Evolutionary conservation across 2,113 vertebrate genomes (phyloP).

Genomic region (Bucco capensis): DNA sequence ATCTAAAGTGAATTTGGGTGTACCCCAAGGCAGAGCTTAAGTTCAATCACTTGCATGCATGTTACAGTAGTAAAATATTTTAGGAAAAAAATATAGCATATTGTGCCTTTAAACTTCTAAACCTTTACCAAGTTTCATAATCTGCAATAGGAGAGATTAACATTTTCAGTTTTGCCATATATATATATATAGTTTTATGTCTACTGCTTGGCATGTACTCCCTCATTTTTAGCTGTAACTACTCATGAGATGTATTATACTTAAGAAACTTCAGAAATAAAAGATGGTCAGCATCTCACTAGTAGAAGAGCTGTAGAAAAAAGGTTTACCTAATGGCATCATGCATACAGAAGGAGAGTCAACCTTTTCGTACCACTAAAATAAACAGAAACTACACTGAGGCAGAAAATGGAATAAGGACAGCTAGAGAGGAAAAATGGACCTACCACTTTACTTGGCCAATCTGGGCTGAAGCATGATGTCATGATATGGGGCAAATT

Average conservation of each 20-base stretch:
- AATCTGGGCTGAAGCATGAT: rapidly evolving
- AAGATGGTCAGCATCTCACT: neutral
- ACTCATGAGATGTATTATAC: neutral
- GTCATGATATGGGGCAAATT: neutral
- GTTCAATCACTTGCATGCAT: neutral
- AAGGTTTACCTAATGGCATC: neutral
- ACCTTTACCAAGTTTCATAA: neutral
- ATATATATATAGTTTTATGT: neutral
- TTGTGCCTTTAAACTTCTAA: neutral
- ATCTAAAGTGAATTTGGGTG: neutral
- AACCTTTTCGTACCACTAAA: neutral
- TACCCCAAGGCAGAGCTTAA: neutral
- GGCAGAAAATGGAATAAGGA: neutral
- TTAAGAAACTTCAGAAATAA: neutral
- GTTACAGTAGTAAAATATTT: neutral
- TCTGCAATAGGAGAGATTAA: neutral
- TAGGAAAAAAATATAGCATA: neutral
- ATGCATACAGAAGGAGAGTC: neutral
- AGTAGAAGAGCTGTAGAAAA: neutral
- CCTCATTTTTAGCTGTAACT: neutral
- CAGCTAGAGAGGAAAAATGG: neutral
- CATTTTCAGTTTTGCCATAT: neutral
- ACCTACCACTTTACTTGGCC: neutral
- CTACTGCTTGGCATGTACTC: neutral
- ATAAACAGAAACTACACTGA: neutral